phyloP scores from a whole-genome alignment of 1,140 invertebrate species.

The Hylyphantes graminicola region DNA sequence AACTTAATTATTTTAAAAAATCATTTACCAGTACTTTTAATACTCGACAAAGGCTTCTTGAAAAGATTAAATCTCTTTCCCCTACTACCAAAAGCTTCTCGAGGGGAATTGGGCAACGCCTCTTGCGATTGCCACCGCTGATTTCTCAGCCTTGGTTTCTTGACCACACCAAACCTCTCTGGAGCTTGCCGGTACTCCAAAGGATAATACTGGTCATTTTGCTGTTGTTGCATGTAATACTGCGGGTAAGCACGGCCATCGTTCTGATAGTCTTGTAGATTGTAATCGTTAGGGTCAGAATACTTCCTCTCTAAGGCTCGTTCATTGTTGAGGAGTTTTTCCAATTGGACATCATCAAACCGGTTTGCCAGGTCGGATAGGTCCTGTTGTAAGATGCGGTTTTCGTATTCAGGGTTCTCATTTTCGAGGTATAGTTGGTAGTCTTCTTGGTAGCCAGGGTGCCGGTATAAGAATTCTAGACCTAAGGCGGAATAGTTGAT shows the following conservation, averaged over 20 bases:
- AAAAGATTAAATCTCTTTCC: not conserved
- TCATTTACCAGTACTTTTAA: not conserved
- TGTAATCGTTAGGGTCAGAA: conserved; percentile 40
- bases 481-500: conserved; percentile 69
- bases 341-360: conserved; percentile 49
- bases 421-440: conserved; percentile 52
- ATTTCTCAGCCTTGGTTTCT: conserved; percentile 24
- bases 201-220: conserved; percentile 43
- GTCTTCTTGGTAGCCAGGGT: conserved; percentile 66
- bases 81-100: not conserved
- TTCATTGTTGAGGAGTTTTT: conserved; percentile 27
- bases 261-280: conserved; percentile 40
- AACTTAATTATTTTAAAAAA: not conserved
- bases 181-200: conserved; percentile 33
- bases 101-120: too few relatives aligned
- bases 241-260: conserved; percentile 34
- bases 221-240: conserved; percentile 31
- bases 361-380: conserved; percentile 31
- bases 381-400: conserved; percentile 45
- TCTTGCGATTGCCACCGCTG: not conserved
- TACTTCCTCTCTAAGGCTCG: conserved; percentile 34
- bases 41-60: not conserved
- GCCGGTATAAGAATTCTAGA: conserved; percentile 67
- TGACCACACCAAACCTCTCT: not conserved
- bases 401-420: conserved; percentile 52